These are phyloP conservation scores for Atherinomorus stipes DNA, from an alignment of 2,113 vertebrate genomes.

Conservation along the genomic window DNA sequence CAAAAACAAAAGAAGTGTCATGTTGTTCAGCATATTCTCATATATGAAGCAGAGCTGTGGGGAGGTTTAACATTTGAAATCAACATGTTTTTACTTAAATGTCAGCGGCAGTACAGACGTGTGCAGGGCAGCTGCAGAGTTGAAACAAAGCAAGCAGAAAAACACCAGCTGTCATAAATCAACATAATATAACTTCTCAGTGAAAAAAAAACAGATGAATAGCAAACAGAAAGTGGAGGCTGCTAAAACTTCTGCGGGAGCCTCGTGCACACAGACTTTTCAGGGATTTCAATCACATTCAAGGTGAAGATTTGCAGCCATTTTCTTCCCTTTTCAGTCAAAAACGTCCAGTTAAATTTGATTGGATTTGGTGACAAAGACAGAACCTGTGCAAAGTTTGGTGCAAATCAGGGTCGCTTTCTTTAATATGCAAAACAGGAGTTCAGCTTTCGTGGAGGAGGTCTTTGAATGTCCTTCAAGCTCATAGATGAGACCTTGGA, in stretches of 20 bases:
- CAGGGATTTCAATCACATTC: not conserved
- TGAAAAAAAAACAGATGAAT: conserved; percentile 17
- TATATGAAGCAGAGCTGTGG: not conserved
- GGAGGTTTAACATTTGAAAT: conserved; percentile 27
- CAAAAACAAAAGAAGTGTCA: not conserved
- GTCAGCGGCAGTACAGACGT: conserved; percentile 23
- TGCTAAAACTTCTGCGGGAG: conserved; percentile 32
- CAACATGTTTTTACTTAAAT: conserved; percentile 48
- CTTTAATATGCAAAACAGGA: no score
- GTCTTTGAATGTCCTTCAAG: not conserved
- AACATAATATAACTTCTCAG: conserved; percentile 23
- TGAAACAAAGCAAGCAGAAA: conserved; percentile 19
- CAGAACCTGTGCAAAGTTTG: no score
- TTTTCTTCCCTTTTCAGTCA: not conserved
- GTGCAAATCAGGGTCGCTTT: no score
- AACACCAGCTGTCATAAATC: conserved; percentile 23
- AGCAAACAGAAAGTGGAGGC: not conserved
- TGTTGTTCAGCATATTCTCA: conserved; percentile 8
- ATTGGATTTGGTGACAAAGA: no score
- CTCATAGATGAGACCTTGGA: not conserved
- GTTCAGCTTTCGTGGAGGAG: no score
- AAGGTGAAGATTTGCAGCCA: not conserved
- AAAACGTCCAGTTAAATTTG: no score
- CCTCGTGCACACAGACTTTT: not conserved
- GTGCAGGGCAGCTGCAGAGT: conserved; percentile 28